Evolutionary conservation across 1,140 invertebrate genomes (phyloP).

Genomic region (Hycleus cichorii): DNA sequence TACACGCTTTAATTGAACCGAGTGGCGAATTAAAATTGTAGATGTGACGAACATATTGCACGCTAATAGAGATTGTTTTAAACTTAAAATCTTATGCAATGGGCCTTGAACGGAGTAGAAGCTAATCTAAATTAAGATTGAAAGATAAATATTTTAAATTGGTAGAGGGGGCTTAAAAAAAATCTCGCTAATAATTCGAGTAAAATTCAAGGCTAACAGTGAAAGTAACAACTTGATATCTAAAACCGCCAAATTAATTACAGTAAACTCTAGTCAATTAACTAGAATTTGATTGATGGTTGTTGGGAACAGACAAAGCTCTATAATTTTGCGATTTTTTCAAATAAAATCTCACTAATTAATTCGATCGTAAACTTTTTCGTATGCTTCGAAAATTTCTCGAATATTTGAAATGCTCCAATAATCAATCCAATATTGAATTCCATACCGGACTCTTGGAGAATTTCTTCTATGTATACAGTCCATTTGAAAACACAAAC

Average conservation of each 20-base stretch:
- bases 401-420: no score
- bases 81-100: not conserved
- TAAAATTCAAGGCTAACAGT: not conserved
- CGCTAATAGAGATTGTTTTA: not conserved
- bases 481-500: no score
- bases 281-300: slow-evolving; percentile 8
- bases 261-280: slow-evolving; percentile 10
- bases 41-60: not conserved
- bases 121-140: not conserved
- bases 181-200: no score
- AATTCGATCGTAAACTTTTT: no score
- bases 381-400: no score
- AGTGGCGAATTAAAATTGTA: not conserved
- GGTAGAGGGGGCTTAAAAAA: not conserved
- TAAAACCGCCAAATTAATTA: not conserved
- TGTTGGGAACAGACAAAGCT: not conserved
- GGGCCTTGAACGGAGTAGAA: not conserved
- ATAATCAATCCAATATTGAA: no score
- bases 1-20: not conserved
- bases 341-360: no score
- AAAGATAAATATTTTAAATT: not conserved
- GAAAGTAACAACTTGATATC: no score
- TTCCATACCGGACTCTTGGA: no score
- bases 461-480: no score
- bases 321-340: no score